A percentile compares a stretch with the other conserved stretches of the same genome.
These are phyloP conservation scores for Hypercompe scribonia DNA, from an alignment of 2,888 invertebrate genomes.

Conservation along the genomic window DNA sequence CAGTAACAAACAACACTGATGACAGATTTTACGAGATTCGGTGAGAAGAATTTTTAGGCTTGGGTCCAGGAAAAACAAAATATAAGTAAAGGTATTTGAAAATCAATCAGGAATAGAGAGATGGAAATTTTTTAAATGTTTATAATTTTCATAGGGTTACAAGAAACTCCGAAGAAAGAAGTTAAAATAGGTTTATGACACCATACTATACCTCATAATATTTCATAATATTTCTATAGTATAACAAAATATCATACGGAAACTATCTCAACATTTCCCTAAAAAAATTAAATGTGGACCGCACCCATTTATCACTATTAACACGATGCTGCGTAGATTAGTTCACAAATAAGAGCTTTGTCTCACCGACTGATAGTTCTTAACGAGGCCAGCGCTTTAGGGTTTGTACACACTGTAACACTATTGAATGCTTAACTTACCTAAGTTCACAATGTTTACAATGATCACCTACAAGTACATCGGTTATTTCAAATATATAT, in stretches of 20 bases:
- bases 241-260: constrained; percentile 15
- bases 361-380: constrained; percentile 56
- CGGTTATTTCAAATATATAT: too few relatives aligned
- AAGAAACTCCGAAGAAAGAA: too few relatives aligned
- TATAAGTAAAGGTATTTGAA: too few relatives aligned
- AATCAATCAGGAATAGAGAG: too few relatives aligned
- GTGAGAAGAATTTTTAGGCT: too few relatives aligned
- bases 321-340: constrained; percentile 59
- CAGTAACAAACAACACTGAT: too few relatives aligned
- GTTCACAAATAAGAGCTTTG: constrained; percentile 63
- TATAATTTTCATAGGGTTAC: too few relatives aligned
- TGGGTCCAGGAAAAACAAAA: too few relatives aligned
- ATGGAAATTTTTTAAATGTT: too few relatives aligned
- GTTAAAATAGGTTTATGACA: background rate
- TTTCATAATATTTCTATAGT: background rate
- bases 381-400: constrained; percentile 59
- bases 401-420: constrained; percentile 36
- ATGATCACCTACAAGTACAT: background rate
- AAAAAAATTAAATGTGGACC: constrained; percentile 28
- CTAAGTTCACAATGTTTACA: background rate
- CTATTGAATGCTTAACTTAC: background rate
- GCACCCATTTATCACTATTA: constrained; percentile 62
- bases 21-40: too few relatives aligned
- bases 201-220: background rate
- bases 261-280: constrained; percentile 16